Conservation (phyloP, 1,140 invertebrate species). For the Listronotus bonariensis region DNA sequence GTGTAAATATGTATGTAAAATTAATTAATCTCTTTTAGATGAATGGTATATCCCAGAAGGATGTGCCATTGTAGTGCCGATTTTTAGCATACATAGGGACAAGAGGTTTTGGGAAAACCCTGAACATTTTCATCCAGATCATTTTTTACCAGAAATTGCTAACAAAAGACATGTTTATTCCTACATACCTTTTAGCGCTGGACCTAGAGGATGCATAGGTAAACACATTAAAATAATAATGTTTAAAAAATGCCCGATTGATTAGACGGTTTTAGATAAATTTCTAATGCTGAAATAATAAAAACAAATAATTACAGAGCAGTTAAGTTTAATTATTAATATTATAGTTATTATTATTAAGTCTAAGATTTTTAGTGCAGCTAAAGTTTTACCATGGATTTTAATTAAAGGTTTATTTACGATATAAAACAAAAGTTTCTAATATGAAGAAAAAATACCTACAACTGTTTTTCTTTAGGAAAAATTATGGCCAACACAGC, state of each 20-base stretch:
- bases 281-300: too few relatives aligned
- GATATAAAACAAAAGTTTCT: too few relatives aligned
- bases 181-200: constrained; percentile 78
- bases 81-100: constrained; percentile 69
- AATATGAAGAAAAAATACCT: too few relatives aligned
- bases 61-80: constrained; percentile 59
- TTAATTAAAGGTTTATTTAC: too few relatives aligned
- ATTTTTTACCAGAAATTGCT: constrained; percentile 70
- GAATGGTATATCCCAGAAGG: constrained; percentile 60
- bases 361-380: too few relatives aligned
- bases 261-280: too few relatives aligned
- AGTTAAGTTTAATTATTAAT: neutral
- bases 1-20: constrained; percentile 4
- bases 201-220: constrained; percentile 72
- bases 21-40: too few relatives aligned
- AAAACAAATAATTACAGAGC: constrained; percentile 62
- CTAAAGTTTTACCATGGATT: too few relatives aligned
- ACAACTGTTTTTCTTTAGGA: constrained; percentile 41
- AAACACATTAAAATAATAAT: too few relatives aligned
- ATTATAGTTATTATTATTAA: constrained; percentile 3
- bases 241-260: too few relatives aligned
- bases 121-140: constrained; percentile 75
- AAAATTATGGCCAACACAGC: constrained; percentile 34
- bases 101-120: constrained; percentile 71
- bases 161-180: constrained; percentile 66